A percentile compares a stretch with the other conserved stretches of the same genome.
These are phyloP conservation scores for Callimorpha dominula DNA, from an alignment of 2,888 invertebrate species.

Conservation along the genomic window DNA sequence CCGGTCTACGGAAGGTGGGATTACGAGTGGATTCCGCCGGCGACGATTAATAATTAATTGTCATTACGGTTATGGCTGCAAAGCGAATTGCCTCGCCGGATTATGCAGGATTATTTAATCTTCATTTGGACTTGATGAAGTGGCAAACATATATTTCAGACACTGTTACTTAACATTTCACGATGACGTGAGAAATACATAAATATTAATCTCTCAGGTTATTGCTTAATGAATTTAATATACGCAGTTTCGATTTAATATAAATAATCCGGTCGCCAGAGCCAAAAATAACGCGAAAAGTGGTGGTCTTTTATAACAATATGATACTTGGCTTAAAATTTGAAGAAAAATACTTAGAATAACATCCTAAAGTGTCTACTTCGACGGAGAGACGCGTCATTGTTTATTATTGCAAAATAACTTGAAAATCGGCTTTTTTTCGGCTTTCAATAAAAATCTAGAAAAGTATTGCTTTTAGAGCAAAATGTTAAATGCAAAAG, in stretches of 20 bases:
- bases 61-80: constrained; percentile 65
- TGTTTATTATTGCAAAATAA: too few species aligned
- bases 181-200: neutral
- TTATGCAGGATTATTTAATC: constrained; percentile 44
- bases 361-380: too few species aligned
- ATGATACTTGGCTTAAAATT: too few species aligned
- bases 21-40: constrained; percentile 64
- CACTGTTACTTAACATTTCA: neutral
- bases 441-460: too few species aligned
- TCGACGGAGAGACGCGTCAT: too few species aligned
- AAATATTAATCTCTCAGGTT: neutral
- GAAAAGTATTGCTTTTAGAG: too few species aligned
- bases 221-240: neutral
- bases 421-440: too few species aligned
- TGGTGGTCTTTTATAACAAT: too few species aligned
- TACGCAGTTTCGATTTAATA: neutral
- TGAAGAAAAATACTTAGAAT: too few species aligned
- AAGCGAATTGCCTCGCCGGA: constrained; percentile 62
- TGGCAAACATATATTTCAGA: constrained; percentile 25
- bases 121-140: constrained; percentile 36
- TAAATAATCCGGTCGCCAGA: too few species aligned
- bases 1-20: constrained; percentile 55
- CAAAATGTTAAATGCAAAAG: too few species aligned
- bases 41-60: constrained; percentile 72
- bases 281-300: too few species aligned